Base-by-base conservation (phyloP, 1,140 invertebrate species). In the Littorina saxatilis region DNA sequence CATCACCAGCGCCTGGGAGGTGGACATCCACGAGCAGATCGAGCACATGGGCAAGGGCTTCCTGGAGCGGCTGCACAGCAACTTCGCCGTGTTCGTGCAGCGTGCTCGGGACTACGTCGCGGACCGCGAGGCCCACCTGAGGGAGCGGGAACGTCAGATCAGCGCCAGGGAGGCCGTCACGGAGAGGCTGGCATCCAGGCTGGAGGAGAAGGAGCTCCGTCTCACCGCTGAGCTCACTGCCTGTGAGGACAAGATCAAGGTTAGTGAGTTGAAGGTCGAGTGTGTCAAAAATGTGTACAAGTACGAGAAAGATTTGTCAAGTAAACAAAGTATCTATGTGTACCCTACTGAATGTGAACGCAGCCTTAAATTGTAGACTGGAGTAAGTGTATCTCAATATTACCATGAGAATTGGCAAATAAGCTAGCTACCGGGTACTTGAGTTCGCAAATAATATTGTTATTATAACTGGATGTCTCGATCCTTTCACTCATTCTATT, bases 1-100 rank as follows among this genome's bases (percentile, higher is more conserved):
- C 79, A 85, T 91, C 15, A 91, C 88, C 15, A 87, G 83, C 17
- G 84, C 84, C 4, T 91, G 90, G 90, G 90, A 91, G 75, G 78
- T 89, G 17, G 90, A 91, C 66, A 88, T 91, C 52, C 90, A 91
- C 63, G 90, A 91, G n/a, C 90, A 91, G 77, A 90, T 91, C 66
- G 90, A 91, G 39, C 86, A 88, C 27, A 86, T 90, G 15, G 89
- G 90, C 0, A 89, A 88, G 79, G 85, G 84, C 35, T 88, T 91
- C 39, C 79, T 90, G 17, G 88, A 90, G 15, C 87, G 87, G 55
- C 82, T 91, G 0, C 90, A 91, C 75, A 81, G 86, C 32, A 91
- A 89, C 77, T 91, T 90, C 77, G 87, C 84, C 66, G 84, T 86
- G 50, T 91, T 91, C 76, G 87, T 91, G 7, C 86, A 90, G 74